A percentile compares a stretch with the other conserved stretches of the same genome.
Conservation (phyloP, 2,797 vertebrate genomes). For the Triplophysa yarkandensis region DNA sequence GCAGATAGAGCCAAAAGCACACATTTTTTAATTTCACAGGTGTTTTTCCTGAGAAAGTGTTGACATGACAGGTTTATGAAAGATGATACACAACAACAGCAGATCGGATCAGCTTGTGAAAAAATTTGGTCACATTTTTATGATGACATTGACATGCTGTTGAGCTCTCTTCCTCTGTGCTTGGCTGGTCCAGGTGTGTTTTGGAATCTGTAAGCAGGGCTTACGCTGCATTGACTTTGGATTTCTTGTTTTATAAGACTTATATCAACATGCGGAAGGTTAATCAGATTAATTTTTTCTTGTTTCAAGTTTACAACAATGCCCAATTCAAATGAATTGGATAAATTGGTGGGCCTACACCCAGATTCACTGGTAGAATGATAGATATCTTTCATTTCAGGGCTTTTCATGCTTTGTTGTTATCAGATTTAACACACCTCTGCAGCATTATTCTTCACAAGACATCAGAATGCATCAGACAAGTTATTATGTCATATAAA, state of each 20-base stretch:
- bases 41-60: not conserved
- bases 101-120: not conserved
- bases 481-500: no score
- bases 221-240: not conserved
- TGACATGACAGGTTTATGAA: not conserved
- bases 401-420: constrained; percentile 3
- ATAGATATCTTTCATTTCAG: not conserved
- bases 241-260: not conserved
- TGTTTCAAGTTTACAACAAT: not conserved
- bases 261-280: not conserved
- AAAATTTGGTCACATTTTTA: not conserved
- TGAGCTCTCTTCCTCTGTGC: not conserved
- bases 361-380: constrained; percentile 10
- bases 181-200: not conserved
- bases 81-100: not conserved
- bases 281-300: not conserved
- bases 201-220: not conserved
- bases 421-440: not conserved
- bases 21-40: not conserved
- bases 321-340: no score
- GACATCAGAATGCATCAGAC: no score
- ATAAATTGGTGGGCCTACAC: not conserved
- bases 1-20: not conserved
- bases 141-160: not conserved
- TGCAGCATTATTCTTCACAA: not conserved